These are phyloP conservation scores for Eupithecia pulchellata DNA, from an alignment of 2,888 invertebrate genomes.

Conservation along the genomic window DNA sequence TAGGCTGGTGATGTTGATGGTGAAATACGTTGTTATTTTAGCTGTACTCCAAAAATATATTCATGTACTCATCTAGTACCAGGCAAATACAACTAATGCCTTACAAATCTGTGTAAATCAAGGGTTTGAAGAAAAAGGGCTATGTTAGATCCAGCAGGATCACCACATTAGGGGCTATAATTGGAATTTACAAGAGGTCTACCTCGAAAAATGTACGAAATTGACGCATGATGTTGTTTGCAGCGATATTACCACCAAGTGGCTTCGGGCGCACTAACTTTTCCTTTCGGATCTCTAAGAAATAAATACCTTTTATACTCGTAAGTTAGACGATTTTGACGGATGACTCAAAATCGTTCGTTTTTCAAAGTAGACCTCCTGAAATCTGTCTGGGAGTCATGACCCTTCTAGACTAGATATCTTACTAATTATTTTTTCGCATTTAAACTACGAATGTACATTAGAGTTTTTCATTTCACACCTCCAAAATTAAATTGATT, in stretches of 20 bases:
- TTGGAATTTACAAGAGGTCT: too few species aligned
- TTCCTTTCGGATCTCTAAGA: too few species aligned
- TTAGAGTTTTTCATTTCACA: not conserved
- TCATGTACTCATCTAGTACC: not conserved
- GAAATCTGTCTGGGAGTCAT: conserved; percentile 29
- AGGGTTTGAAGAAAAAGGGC: conserved; percentile 12
- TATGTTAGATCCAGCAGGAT: conserved; percentile 23
- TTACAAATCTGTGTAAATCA: conserved; percentile 1
- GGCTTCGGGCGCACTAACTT: too few species aligned
- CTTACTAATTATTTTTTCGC: not conserved
- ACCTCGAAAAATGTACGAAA: too few species aligned
- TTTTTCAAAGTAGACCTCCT: too few species aligned
- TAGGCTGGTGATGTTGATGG: too few species aligned
- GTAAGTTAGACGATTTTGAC: too few species aligned
- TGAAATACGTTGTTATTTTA: too few species aligned
- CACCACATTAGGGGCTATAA: conserved; percentile 25
- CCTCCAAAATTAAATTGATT: not conserved
- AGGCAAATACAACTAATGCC: not conserved
- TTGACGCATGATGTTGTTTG: too few species aligned
- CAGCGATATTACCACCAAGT: too few species aligned
- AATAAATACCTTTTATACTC: too few species aligned
- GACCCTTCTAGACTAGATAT: conserved; percentile 1
- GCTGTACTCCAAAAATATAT: not conserved
- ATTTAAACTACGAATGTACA: not conserved
- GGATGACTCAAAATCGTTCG: too few species aligned